Conservation (phyloP, 1,140 invertebrate species). For the Chironomus striatipennis region DNA sequence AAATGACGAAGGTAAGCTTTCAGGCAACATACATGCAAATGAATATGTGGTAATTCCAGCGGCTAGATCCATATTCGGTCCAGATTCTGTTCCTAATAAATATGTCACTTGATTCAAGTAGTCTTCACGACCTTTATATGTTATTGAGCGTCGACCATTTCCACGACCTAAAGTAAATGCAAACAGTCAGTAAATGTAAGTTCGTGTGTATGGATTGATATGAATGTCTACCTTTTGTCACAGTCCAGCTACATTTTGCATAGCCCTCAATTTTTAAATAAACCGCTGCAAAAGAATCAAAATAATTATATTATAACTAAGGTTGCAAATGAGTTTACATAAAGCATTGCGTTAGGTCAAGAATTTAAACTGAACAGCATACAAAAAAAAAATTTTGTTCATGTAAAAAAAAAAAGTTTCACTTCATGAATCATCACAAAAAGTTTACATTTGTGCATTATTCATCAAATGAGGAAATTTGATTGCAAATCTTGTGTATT, state of each 20-base stretch:
- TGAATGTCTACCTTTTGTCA: background rate
- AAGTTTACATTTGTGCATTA: background rate
- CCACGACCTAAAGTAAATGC: background rate
- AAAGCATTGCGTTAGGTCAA: background rate
- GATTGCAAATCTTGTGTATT: background rate
- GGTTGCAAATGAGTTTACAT: background rate
- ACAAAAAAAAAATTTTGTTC: background rate
- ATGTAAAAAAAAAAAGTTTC: background rate
- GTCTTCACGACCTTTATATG: background rate
- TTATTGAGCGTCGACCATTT: background rate
- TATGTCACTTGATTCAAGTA: constrained; percentile 17
- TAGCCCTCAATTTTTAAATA: background rate
- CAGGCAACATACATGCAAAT: constrained; percentile 6
- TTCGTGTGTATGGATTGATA: background rate
- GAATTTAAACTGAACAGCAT: background rate
- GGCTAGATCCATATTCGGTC: background rate
- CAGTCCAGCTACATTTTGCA: constrained; percentile 1
- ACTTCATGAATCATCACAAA: background rate
- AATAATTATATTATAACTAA: background rate
- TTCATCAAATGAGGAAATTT: background rate
- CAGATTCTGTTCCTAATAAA: background rate
- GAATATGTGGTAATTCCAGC: background rate
- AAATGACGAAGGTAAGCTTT: constrained; percentile 16
- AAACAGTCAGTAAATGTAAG: background rate
- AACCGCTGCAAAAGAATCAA: background rate